phyloP scores from a whole-genome alignment of 2,888 invertebrate species.

The Catonia carolina region DNA sequence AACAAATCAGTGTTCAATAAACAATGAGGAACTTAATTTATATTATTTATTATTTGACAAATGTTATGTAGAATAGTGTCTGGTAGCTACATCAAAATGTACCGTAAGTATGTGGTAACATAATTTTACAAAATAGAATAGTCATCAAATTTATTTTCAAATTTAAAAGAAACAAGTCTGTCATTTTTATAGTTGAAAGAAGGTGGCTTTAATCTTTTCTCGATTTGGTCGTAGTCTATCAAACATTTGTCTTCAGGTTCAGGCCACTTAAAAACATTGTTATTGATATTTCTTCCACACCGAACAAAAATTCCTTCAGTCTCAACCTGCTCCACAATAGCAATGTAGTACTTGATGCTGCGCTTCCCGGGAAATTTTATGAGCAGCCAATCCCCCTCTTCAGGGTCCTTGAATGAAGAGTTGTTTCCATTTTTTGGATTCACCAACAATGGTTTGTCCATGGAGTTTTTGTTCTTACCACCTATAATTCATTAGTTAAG shows the following conservation, averaged over 20 bases:
- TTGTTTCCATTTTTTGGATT: no score
- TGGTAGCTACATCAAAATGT: slow-evolving; percentile 2
- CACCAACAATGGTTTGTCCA: background rate
- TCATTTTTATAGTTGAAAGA: slow-evolving; percentile 10
- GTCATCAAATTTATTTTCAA: background rate
- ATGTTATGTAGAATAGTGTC: slow-evolving; percentile 3
- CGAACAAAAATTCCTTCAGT: slow-evolving; percentile 5
- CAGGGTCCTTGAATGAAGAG: slow-evolving; percentile 16
- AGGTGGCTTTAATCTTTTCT: slow-evolving; percentile 10
- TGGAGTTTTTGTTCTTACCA: background rate
- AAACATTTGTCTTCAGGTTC: slow-evolving; percentile 3
- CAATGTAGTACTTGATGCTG: slow-evolving; percentile 6
- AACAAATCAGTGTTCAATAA: no score
- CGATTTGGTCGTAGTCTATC: slow-evolving; percentile 7
- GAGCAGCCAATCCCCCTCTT: slow-evolving; percentile 10
- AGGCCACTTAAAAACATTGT: slow-evolving; percentile 12
- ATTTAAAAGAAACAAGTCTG: slow-evolving; percentile 7
- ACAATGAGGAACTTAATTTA: no score
- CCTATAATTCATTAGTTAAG: background rate
- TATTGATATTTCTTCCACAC: slow-evolving; percentile 7
- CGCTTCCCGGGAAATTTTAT: slow-evolving; percentile 8
- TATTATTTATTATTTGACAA: background rate
- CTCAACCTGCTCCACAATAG: slow-evolving; percentile 2
- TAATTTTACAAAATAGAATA: slow-evolving; percentile 1
- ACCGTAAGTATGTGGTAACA: no score